Evolutionary conservation across 2,113 vertebrate species (phyloP).

Genomic region (Fregetta grallaria): DNA sequence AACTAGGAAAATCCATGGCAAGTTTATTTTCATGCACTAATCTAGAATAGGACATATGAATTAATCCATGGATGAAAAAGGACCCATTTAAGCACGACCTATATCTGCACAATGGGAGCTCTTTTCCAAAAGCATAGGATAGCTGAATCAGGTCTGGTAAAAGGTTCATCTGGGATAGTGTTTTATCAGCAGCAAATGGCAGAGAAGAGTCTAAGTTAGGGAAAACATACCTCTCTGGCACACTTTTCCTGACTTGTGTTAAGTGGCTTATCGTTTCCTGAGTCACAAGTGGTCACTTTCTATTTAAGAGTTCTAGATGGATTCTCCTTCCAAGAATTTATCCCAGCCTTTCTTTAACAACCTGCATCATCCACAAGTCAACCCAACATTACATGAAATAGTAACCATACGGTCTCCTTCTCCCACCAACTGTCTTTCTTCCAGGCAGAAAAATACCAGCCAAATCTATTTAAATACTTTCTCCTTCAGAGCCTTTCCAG

Average conservation of each 20-base stretch:
- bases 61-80: not conserved
- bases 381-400: not conserved
- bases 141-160: not conserved
- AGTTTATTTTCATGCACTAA: not conserved
- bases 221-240: not conserved
- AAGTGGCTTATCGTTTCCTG: accelerated
- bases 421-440: not conserved
- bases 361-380: not conserved
- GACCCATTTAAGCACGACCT: not conserved
- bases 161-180: not conserved
- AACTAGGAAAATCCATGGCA: not conserved
- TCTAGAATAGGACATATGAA: not conserved
- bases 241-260: not conserved
- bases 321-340: not conserved
- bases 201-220: not conserved
- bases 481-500: not conserved
- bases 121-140: not conserved
- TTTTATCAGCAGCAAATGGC: not conserved
- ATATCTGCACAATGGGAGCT: not conserved
- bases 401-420: not conserved
- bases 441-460: not conserved
- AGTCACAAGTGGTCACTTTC: not conserved
- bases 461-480: not conserved
- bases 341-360: not conserved
- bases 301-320: not conserved